Percentiles rank a stretch among this genome's conserved stretches.
Evolutionary conservation across 2,113 vertebrate species (phyloP).

Genomic region (Delphinus delphis): DNA sequence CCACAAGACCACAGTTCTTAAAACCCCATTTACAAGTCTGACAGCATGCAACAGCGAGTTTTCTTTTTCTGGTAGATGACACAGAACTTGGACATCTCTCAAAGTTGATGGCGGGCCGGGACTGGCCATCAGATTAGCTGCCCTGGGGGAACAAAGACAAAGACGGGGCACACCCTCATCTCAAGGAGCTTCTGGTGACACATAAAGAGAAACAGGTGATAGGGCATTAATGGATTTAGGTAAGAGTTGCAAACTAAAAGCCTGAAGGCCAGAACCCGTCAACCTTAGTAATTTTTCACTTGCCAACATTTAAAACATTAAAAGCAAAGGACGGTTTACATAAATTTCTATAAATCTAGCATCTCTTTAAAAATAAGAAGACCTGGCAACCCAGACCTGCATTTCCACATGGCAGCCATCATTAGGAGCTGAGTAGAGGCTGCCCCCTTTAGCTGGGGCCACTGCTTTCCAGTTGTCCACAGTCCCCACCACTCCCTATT

Average conservation of each 20-base stretch:
- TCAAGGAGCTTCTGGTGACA: background rate
- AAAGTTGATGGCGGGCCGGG: rapidly evolving
- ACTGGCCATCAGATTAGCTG: background rate
- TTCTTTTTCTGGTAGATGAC: background rate
- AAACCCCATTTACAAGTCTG: background rate
- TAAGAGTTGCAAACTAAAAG: background rate
- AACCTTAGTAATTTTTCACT: background rate
- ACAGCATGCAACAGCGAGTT: background rate
- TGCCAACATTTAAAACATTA: background rate
- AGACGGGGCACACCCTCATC: too few species aligned
- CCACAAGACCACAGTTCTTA: background rate
- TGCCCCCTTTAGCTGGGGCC: background rate
- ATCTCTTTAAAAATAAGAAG: background rate
- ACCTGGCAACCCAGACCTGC: background rate
- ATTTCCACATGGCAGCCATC: background rate
- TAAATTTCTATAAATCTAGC: background rate
- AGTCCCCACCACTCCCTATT: background rate
- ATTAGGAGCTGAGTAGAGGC: rapidly evolving
- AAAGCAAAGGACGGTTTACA: background rate
- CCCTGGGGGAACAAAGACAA: background rate
- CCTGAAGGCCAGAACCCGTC: background rate
- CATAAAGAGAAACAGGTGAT: background rate
- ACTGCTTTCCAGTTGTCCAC: rapidly evolving
- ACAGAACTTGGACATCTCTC: background rate
- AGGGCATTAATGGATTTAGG: background rate